Conservation (phyloP, 2,113 vertebrate genomes). For the Rallus limicola region DNA sequence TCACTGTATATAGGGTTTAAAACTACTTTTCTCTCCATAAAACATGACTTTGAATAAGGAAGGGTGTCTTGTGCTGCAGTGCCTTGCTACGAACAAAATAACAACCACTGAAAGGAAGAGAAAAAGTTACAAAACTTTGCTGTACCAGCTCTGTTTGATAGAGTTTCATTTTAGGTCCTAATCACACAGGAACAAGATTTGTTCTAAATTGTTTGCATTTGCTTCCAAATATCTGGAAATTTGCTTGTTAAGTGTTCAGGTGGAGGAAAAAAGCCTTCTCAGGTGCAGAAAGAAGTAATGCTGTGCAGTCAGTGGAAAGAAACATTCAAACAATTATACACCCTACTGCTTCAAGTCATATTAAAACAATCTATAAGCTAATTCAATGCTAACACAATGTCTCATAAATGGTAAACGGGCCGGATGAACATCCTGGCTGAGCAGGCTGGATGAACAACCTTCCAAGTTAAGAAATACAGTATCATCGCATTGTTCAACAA, state of each 20-base stretch:
- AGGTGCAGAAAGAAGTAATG: conserved; percentile 64
- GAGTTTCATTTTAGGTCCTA: conserved; percentile 42
- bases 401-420: conserved; percentile 62
- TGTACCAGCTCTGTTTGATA: conserved; percentile 24
- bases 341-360: conserved; percentile 68
- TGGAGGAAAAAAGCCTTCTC: conserved; percentile 64
- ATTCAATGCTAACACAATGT: conserved; percentile 59
- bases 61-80: background rate
- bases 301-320: conserved; percentile 61
- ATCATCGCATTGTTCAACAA: conserved; percentile 41
- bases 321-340: conserved; percentile 70
- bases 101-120: background rate
- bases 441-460: conserved; percentile 37
- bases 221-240: conserved; percentile 65
- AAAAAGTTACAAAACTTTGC: background rate
- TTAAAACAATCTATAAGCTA: conserved; percentile 73
- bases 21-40: background rate
- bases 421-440: conserved; percentile 43
- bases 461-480: conserved; percentile 19
- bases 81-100: background rate
- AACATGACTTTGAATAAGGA: background rate
- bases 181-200: conserved; percentile 47
- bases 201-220: conserved; percentile 66
- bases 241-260: conserved; percentile 63
- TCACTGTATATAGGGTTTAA: background rate